Conservation (phyloP, 2,113 vertebrate genomes). For the Zosterops borbonicus region DNA sequence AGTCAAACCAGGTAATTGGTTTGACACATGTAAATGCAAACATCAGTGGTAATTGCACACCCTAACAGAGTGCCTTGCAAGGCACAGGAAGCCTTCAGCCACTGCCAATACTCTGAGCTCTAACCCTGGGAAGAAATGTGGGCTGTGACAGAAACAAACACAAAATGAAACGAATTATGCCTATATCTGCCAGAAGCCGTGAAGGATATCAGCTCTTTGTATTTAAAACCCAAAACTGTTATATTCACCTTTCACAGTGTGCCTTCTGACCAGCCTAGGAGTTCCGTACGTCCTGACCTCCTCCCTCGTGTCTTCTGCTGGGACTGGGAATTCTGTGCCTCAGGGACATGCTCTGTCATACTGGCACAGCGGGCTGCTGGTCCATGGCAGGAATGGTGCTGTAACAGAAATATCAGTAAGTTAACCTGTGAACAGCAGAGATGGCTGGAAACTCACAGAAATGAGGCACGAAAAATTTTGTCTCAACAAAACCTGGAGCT, state of each 20-base stretch:
- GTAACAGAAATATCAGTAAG: not conserved
- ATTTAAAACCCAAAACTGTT: not conserved
- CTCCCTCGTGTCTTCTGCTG: not conserved
- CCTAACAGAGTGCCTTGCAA: no score
- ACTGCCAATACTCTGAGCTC: not conserved
- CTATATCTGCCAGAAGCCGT: not conserved
- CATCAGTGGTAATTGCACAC: no score
- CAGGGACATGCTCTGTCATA: not conserved
- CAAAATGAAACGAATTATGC: not conserved
- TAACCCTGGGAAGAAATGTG: not conserved
- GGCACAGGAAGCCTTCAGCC: not conserved
- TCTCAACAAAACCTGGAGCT: not conserved
- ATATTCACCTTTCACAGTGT: not conserved
- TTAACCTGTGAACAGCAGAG: not conserved
- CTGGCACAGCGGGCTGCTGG: not conserved
- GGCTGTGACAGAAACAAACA: not conserved
- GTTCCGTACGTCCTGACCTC: not conserved
- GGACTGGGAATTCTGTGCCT: not conserved
- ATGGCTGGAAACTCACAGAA: not conserved
- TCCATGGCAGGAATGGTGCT: not conserved
- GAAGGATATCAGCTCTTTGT: not conserved
- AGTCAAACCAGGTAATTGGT: not conserved
- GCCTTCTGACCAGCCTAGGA: not conserved
- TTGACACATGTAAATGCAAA: not conserved
- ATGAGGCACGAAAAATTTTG: not conserved